Evolutionary conservation across 2,888 invertebrate genomes (phyloP).

Genomic region (Muscina levida): DNA sequence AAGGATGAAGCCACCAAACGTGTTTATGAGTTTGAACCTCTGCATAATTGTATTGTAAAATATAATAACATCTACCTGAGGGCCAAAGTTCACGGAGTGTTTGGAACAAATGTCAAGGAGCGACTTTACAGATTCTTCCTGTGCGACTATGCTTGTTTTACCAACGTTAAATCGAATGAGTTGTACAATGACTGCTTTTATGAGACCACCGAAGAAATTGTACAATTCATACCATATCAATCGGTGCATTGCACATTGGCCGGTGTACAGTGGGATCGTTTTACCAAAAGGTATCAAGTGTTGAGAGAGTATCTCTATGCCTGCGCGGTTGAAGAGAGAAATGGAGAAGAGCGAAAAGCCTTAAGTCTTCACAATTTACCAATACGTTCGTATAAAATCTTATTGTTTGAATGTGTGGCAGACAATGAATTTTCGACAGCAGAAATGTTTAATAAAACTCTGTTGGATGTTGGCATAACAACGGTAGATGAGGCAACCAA

Average conservation of each 20-base stretch:
- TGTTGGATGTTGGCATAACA: slow-evolving; percentile 67
- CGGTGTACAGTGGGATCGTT: slow-evolving; percentile 67
- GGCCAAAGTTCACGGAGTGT: slow-evolving; percentile 69
- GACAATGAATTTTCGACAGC: slow-evolving; percentile 58
- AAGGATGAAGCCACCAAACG: slow-evolving; percentile 15
- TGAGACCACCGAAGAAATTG: slow-evolving; percentile 66
- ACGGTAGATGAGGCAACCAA: slow-evolving; percentile 63
- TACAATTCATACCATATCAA: slow-evolving; percentile 70
- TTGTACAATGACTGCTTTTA: slow-evolving; percentile 66
- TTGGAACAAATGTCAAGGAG: slow-evolving; percentile 38
- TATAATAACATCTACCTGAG: slow-evolving; percentile 67
- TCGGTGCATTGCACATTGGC: slow-evolving; percentile 69
- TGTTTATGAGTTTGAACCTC: slow-evolving; percentile 61
- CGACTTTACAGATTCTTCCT: slow-evolving; percentile 68
- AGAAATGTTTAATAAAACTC: slow-evolving; percentile 65
- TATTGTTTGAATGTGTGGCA: slow-evolving; percentile 67
- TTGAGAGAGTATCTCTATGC: slow-evolving; percentile 66
- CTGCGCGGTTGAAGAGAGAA: slow-evolving; percentile 59
- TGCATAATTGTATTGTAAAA: slow-evolving; percentile 70
- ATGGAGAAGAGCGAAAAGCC: not conserved
- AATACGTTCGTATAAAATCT: slow-evolving; percentile 67
- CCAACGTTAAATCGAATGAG: slow-evolving; percentile 58
- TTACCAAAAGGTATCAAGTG: slow-evolving; percentile 62
- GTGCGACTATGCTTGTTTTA: slow-evolving; percentile 68
- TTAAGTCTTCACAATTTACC: slow-evolving; percentile 49